phyloP scores from a whole-genome alignment of 2,888 invertebrate species.

The Spilarctia lutea region DNA sequence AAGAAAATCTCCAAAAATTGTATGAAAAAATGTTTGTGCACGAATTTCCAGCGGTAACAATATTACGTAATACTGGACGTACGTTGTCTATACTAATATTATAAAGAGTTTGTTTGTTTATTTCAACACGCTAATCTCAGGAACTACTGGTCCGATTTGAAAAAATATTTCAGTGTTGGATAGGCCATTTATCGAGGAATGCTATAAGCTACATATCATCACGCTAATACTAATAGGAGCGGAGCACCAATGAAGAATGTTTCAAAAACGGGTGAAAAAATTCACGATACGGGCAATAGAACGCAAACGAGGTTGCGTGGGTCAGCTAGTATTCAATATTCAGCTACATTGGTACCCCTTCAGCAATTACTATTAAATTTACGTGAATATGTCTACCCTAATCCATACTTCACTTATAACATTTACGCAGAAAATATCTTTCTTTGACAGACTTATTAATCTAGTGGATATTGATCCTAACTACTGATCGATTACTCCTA shows the following conservation, averaged over 20 bases:
- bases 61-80: neutral
- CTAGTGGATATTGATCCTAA: neutral
- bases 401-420: neutral
- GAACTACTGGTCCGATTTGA: too few species aligned
- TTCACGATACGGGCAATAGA: too few species aligned
- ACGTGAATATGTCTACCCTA: neutral
- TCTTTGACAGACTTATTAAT: neutral
- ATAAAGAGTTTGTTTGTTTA: too few species aligned
- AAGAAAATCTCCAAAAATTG: neutral
- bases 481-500: neutral
- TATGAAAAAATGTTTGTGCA: slow-evolving; percentile 1
- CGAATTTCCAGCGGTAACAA: slow-evolving; percentile 1
- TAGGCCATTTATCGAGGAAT: too few species aligned
- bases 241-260: too few species aligned
- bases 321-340: slow-evolving; percentile 4
- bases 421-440: neutral
- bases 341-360: neutral
- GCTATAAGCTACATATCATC: too few species aligned
- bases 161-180: too few species aligned
- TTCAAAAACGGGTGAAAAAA: too few species aligned
- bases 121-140: too few species aligned
- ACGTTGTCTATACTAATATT: too few species aligned
- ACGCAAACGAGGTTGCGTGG: too few species aligned
- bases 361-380: neutral
- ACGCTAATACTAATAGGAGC: too few species aligned